Evolutionary conservation across 2,888 invertebrate genomes (phyloP).

Genomic region (Dasysyrphus albostriatus): DNA sequence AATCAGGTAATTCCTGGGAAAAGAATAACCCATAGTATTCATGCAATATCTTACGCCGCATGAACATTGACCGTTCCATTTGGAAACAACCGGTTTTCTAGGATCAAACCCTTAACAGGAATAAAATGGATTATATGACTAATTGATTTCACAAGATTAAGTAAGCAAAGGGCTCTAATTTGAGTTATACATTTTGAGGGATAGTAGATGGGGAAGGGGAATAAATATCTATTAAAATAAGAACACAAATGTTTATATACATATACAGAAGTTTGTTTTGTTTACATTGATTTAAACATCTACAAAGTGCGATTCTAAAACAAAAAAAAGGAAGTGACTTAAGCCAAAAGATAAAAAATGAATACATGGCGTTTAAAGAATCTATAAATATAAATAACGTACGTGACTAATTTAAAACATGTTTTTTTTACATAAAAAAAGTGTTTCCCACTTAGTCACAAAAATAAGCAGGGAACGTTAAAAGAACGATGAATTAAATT

Average conservation of each 20-base stretch:
- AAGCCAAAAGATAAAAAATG: not conserved
- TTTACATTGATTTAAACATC: not conserved
- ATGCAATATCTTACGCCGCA: too few relatives aligned
- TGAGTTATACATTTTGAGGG: not conserved
- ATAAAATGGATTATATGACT: not conserved
- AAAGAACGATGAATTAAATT: conserved; percentile 18
- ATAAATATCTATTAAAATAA: not conserved
- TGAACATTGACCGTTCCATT: too few relatives aligned
- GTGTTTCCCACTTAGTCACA: conserved; percentile 13
- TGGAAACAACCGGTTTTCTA: too few relatives aligned
- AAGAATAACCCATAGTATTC: too few relatives aligned
- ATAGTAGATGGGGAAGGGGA: not conserved
- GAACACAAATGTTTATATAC: not conserved
- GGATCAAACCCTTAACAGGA: too few relatives aligned
- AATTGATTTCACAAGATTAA: too few relatives aligned
- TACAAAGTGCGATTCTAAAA: conserved; percentile 8
- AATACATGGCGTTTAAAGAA: not conserved
- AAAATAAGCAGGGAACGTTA: not conserved
- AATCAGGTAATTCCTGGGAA: too few relatives aligned
- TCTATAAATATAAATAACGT: not conserved
- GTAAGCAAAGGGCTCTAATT: not conserved
- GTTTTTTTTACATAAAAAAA: not conserved
- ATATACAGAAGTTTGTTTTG: not conserved
- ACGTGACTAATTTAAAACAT: not conserved
- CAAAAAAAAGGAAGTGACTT: not conserved